These are phyloP conservation scores for Nephrotoma flavescens DNA, from an alignment of 2,888 invertebrate genomes.

Conservation along the genomic window DNA sequence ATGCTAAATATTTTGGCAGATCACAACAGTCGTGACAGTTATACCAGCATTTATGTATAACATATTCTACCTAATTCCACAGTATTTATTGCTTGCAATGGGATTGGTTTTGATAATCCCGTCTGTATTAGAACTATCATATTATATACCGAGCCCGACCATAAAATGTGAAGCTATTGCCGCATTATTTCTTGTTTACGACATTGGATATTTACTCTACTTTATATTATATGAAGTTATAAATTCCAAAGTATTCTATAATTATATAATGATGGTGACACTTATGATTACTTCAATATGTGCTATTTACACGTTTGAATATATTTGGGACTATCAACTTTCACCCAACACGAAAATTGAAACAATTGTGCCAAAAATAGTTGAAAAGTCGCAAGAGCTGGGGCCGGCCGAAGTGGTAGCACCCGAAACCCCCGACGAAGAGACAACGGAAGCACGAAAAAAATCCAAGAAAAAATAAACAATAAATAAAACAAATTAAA, in stretches of 20 bases:
- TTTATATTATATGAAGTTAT: background rate
- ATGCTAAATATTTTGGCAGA: background rate
- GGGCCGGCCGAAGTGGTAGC: too few species aligned
- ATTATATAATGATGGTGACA: too few species aligned
- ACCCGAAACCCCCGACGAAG: too few species aligned
- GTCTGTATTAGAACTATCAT: background rate
- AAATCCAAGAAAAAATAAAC: too few species aligned
- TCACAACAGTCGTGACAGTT: background rate
- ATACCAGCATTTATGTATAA: background rate
- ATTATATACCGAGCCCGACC: background rate
- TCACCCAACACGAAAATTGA: too few species aligned
- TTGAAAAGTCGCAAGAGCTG: too few species aligned
- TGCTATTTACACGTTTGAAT: too few species aligned
- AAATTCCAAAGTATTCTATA: background rate
- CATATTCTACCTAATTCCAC: background rate
- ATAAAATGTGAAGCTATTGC: background rate
- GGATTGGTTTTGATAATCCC: background rate
- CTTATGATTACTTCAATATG: too few species aligned
- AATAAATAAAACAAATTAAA: too few species aligned
- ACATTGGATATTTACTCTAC: background rate
- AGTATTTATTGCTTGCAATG: background rate
- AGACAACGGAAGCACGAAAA: too few species aligned
- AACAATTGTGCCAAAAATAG: too few species aligned
- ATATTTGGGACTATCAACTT: too few species aligned
- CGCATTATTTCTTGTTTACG: background rate